Base-by-base conservation (phyloP, 1,140 invertebrate species). In the Chrysopa pallens region DNA sequence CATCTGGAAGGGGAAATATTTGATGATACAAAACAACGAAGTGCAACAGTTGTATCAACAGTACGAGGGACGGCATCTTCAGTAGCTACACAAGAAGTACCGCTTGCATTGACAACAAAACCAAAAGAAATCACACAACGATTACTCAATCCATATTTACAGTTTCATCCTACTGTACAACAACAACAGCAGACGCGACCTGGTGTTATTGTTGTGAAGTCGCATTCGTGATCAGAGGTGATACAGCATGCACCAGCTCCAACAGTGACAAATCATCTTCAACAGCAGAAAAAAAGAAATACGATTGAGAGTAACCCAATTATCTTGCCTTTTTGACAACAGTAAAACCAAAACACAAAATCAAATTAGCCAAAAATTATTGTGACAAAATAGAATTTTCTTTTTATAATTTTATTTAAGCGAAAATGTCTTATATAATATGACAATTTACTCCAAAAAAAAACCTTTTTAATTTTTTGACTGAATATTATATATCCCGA, bases 1-100 rank as follows among this genome's bases (percentile, higher is more conserved):
- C 92, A 94, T 55, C 65, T 98, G 43, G 94, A 98, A 61, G 92
- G 94, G 6, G 88, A 94, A 59, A 62, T 91, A 50, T 90, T 91
- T 58, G 72, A 73, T 47, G 83, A 86, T 51, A 80, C 80, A 52
- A 66, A 72, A 40, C 58, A 61, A 43, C 28, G 51, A 14, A 46
- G 53, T 52, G 36, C 50, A 50, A 40, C 48, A 6, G 48, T 50
- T 46, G 47, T 42, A 43, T 17, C 45, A 33, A 9, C 40, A 12
- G 15, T 33, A n/a, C 9, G 36, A 42, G 13, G 12, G 8, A 6
- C 27, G 37, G 23, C 41, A 44, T 2, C 33, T 38, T 17, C 29
- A 38, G 29, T 29, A 47, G 35, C 39, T 40, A 36, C 53, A 54
- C 71, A 73, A 51, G 81, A 85, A 46, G 74, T 72, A 4, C 83